Base-by-base conservation (phyloP, 2,888 invertebrate species). In the Hipparchia sbordonii region DNA sequence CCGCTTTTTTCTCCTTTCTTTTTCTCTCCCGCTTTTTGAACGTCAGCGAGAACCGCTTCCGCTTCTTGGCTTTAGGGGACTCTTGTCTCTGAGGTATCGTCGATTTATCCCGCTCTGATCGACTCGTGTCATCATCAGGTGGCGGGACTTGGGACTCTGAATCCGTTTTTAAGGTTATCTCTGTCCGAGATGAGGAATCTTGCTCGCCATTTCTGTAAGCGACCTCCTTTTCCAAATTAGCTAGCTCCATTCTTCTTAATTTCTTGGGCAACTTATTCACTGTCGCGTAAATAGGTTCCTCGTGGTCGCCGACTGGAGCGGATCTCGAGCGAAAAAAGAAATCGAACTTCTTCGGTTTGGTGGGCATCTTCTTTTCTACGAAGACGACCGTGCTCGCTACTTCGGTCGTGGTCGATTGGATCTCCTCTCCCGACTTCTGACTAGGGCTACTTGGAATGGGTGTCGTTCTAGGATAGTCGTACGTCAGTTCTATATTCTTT, bases 231-330 rank as follows among this genome's bases (percentile, higher is more conserved):
- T 94, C 94, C 12, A 94, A 82, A 79, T 93, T 93, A 0, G 90
- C 93, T 9, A 94, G 81, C 76, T 94, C 93, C 89, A 94, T 90
- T 73, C 91, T 83, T 61, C 91, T 85, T 72, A 94, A 80, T 77
- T 95, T 91, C 79, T 94, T 94, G 6, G 94, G 94, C 52, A 94
- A 79, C 82, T 94, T 94, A 78, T 94, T 94, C 0, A 94, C 94
- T 7, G 94, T 94, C 0, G 94, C 94, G 76, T 94, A 94, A 73
- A 94, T 93, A 2, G 94, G 94, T 77, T 94, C 94, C 74, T 93
- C 94, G 74, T 87, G 86, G 57, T 93, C 91, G 8, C 94, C 94
- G 0, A 93, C 94, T 0, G 94, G 94, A 3, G 94, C 94, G n/a
- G 94, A 94, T 71, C 94, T 82, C 56, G 94, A 93, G 82, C 95